These are phyloP conservation scores for Tenodera sinensis DNA, from an alignment of 2,888 invertebrate genomes.

Conservation along the genomic window DNA sequence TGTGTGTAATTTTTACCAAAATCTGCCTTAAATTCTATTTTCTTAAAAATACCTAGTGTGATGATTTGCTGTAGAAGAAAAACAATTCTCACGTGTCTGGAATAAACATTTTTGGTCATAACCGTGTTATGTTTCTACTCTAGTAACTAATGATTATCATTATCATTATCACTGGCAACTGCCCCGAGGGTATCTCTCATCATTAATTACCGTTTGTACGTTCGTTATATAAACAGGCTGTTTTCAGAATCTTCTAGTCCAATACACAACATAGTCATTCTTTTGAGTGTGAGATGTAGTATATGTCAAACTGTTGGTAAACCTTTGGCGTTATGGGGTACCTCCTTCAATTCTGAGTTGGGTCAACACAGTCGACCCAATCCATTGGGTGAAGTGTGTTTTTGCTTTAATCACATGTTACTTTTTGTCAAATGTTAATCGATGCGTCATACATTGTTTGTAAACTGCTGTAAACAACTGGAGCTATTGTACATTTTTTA, in stretches of 20 bases:
- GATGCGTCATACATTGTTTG: slow-evolving; percentile 5
- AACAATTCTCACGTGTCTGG: slow-evolving; percentile 32
- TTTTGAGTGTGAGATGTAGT: slow-evolving; percentile 55
- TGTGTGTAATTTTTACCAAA: slow-evolving; percentile 59
- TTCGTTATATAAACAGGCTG: slow-evolving; percentile 32
- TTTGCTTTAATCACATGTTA: background rate
- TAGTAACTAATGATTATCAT: slow-evolving; percentile 29
- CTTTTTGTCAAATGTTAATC: background rate
- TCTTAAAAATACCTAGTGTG: slow-evolving; percentile 44
- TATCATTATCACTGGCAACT: slow-evolving; percentile 30
- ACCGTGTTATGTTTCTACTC: slow-evolving; percentile 19
- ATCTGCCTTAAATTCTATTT: slow-evolving; percentile 67
- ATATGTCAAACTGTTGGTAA: slow-evolving; percentile 49
- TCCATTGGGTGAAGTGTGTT: background rate
- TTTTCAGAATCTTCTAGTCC: slow-evolving; percentile 35
- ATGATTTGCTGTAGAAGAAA: slow-evolving; percentile 34
- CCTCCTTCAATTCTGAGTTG: slow-evolving; percentile 23
- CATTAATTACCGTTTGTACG: slow-evolving; percentile 33
- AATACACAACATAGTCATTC: slow-evolving; percentile 35
- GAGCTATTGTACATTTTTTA: slow-evolving; percentile 8
- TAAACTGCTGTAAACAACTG: background rate
- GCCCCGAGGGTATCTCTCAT: slow-evolving; percentile 32
- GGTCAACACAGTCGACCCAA: background rate
- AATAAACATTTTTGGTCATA: slow-evolving; percentile 16
- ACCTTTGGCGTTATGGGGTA: slow-evolving; percentile 28